Evolutionary conservation across 2,797 vertebrate species (phyloP).

Genomic region (Muscicapa striata): DNA sequence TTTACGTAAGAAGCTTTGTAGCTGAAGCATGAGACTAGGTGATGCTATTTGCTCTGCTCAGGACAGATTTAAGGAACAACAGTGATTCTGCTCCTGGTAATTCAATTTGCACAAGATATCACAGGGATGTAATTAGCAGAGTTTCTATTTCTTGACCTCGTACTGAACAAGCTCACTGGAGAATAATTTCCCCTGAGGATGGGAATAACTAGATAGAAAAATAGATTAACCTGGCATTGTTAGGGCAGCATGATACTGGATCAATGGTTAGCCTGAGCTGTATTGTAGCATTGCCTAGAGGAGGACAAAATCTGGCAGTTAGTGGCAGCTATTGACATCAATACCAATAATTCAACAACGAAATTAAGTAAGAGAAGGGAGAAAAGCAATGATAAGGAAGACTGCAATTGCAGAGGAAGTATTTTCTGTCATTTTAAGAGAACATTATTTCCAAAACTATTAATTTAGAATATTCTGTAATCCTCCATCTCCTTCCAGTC

Average conservation of each 20-base stretch:
- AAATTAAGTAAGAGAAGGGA: background rate
- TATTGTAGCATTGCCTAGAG: conserved; percentile 49
- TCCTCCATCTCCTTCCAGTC: background rate
- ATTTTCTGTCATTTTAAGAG: conserved; percentile 2
- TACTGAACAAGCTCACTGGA: conserved; percentile 47
- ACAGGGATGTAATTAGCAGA: conserved; percentile 59
- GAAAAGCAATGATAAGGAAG: background rate
- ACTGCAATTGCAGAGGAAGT: background rate
- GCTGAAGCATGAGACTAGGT: background rate
- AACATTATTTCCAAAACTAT: conserved; percentile 7
- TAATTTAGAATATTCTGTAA: background rate
- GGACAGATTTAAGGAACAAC: background rate
- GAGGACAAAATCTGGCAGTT: conserved; percentile 50
- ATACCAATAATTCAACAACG: conserved; percentile 26
- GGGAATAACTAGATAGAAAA: conserved; percentile 61
- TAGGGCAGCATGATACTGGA: conserved; percentile 46
- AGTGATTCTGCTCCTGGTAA: conserved; percentile 17
- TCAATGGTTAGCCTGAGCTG: conserved; percentile 50
- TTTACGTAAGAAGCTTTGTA: background rate
- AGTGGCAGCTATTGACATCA: conserved; percentile 44
- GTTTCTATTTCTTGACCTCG: conserved; percentile 64
- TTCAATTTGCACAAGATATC: conserved; percentile 40
- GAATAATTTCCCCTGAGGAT: conserved; percentile 43
- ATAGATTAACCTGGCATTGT: conserved; percentile 60
- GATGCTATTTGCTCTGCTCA: background rate